Conservation (phyloP, 1,140 invertebrate species). For the Ladona fulva region DNA sequence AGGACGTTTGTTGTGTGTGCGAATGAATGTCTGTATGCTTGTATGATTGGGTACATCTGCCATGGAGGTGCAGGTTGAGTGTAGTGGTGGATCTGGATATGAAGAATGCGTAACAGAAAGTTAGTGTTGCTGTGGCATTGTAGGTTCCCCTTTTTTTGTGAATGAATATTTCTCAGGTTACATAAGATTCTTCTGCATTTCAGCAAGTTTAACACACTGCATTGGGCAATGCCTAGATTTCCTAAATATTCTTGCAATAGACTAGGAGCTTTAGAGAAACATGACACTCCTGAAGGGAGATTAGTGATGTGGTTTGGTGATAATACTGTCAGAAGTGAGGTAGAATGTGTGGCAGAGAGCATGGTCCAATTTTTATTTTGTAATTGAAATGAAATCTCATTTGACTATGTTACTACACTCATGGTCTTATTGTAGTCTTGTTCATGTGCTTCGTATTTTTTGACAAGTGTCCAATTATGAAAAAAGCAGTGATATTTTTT, state of each 20-base stretch:
- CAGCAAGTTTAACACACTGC: constrained; percentile 4
- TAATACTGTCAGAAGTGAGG: constrained; percentile 5
- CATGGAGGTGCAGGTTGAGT: background rate
- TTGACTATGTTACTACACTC: background rate
- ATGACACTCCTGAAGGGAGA: background rate
- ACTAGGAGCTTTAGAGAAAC: constrained; percentile 9
- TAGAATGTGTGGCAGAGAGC: background rate
- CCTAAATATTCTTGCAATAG: constrained; percentile 10
- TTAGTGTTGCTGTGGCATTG: constrained; percentile 4
- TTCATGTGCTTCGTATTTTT: constrained; percentile 1
- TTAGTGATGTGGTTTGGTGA: constrained; percentile 4
- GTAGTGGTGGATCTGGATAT: background rate
- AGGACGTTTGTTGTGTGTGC: background rate
- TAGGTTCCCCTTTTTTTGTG: constrained; percentile 8
- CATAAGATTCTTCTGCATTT: constrained; percentile 10
- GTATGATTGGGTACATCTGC: background rate
- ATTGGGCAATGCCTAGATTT: constrained; percentile 9
- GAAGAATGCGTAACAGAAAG: background rate
- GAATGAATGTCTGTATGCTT: background rate
- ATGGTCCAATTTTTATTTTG: constrained; percentile 2
- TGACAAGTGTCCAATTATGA: background rate
- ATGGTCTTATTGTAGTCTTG: background rate
- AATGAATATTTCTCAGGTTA: constrained; percentile 10
- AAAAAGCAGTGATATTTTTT: constrained; percentile 7
- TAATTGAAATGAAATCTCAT: background rate